A percentile compares a stretch with the other conserved stretches of the same genome.
phyloP scores from a whole-genome alignment of 2,113 vertebrate genomes.

The Heliornis fulica region DNA sequence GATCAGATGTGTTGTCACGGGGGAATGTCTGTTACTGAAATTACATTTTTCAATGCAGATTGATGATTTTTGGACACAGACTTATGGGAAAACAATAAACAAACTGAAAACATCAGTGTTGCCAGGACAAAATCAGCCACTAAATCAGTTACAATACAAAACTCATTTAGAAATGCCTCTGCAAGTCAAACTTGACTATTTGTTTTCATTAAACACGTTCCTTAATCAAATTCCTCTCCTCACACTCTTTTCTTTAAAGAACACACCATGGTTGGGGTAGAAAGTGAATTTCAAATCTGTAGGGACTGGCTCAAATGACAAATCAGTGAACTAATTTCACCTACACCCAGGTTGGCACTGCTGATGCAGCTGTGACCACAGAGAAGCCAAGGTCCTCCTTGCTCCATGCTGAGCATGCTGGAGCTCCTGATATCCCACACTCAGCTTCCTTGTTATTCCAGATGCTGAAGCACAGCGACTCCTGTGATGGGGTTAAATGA shows the following conservation, averaged over 20 bases:
- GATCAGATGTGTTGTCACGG: not conserved
- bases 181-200: not conserved
- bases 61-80: not conserved
- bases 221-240: not conserved
- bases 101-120: not conserved
- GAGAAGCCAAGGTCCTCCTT: not conserved
- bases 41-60: not conserved
- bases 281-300: not conserved
- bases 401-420: not conserved
- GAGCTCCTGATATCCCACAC: not conserved
- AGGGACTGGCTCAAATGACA: not conserved
- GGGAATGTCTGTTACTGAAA: not conserved
- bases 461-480: not conserved
- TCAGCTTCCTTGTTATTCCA: not conserved
- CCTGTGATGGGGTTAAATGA: not conserved
- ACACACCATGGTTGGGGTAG: not conserved
- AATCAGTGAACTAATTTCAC: not conserved
- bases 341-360: accelerated
- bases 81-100: too few relatives aligned
- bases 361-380: not conserved
- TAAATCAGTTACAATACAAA: not conserved
- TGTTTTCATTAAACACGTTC: not conserved
- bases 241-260: not conserved
- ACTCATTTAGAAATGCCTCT: not conserved
- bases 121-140: not conserved